Percentiles rank a stretch among this genome's conserved stretches.
Conservation (phyloP, 1,140 invertebrate genomes). For the Pseudomyrmex pallidus region DNA sequence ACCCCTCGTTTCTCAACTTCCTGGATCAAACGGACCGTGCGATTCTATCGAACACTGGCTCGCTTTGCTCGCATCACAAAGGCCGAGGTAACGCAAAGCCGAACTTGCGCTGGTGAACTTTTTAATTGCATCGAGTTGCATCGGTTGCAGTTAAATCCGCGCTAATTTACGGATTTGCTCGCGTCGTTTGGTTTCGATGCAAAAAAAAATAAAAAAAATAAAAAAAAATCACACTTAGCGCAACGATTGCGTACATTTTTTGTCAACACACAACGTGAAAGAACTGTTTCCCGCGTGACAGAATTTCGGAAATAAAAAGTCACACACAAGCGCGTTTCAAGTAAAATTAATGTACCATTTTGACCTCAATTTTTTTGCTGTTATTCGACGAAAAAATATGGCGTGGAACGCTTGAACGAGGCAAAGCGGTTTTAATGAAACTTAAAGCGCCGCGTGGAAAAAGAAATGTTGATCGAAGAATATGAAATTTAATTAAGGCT, state of each 20-base stretch:
- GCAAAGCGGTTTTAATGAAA: conserved; percentile 43
- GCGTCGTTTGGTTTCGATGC: background rate
- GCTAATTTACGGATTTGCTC: conserved; percentile 34
- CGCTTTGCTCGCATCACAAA: conserved; percentile 38
- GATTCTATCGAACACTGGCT: conserved; percentile 50
- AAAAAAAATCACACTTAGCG: conserved; percentile 39
- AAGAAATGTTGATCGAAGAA: conserved; percentile 53
- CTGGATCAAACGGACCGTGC: conserved; percentile 44
- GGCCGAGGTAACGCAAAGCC: conserved; percentile 33
- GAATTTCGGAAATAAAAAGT: background rate
- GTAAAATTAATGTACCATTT: conserved; percentile 46
- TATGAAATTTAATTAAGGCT: conserved; percentile 50
- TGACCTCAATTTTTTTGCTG: conserved; percentile 48
- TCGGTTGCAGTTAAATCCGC: conserved; percentile 1
- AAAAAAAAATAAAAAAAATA: conserved; percentile 35
- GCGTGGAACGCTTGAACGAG: background rate
- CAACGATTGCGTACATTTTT: conserved; percentile 1
- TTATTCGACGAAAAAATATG: conserved; percentile 34
- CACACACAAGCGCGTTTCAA: background rate
- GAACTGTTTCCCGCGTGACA: background rate
- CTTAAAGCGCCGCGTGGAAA: background rate
- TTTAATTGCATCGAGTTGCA: conserved; percentile 45
- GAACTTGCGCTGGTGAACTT: conserved; percentile 51
- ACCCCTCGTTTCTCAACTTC: conserved; percentile 38
- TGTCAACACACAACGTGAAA: background rate